phyloP scores from a whole-genome alignment of 1,140 invertebrate genomes.

The Drosophila subpulchrella region DNA sequence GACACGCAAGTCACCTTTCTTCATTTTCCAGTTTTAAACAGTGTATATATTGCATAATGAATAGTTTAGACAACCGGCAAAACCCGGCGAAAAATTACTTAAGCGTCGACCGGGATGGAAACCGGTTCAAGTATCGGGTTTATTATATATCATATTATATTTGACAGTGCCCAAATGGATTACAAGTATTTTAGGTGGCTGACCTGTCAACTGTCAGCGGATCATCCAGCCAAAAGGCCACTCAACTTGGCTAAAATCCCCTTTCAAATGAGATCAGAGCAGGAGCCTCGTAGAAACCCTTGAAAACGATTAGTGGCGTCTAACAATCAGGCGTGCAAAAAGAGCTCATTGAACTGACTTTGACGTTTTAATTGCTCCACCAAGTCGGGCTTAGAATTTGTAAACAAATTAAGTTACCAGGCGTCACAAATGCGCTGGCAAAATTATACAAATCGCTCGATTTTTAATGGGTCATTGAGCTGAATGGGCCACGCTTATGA shows the following conservation, averaged over 20 bases:
- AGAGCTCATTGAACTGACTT: constrained; percentile 59
- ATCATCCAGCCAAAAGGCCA: constrained; percentile 51
- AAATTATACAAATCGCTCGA: constrained; percentile 33
- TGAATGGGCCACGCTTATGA: constrained; percentile 11
- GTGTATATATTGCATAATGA: constrained; percentile 62
- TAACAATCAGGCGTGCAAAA: constrained; percentile 8
- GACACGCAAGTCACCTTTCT: constrained; percentile 45
- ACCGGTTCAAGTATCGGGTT: constrained; percentile 71
- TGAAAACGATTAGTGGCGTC: constrained; percentile 26
- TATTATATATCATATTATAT: constrained; percentile 66
- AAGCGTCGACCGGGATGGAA: constrained; percentile 30
- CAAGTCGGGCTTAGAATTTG: constrained; percentile 14
- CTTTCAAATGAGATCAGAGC: constrained; percentile 29
- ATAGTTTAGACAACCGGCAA: constrained; percentile 65
- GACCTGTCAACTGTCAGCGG: constrained; percentile 22
- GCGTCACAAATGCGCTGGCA: constrained; percentile 29
- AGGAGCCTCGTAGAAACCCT: constrained; percentile 48
- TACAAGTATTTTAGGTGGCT: constrained; percentile 50
- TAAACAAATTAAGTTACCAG: constrained; percentile 32
- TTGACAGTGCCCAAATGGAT: constrained; percentile 42
- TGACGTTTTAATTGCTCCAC: constrained; percentile 22
- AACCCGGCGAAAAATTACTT: constrained; percentile 47
- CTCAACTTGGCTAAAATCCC: constrained; percentile 41
- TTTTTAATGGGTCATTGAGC: constrained; percentile 49
- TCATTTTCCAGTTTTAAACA: constrained; percentile 39